A percentile compares a stretch with the other conserved stretches of the same genome.
These are phyloP conservation scores for Parthenolecanium corni DNA, from an alignment of 2,888 invertebrate species.

Conservation along the genomic window DNA sequence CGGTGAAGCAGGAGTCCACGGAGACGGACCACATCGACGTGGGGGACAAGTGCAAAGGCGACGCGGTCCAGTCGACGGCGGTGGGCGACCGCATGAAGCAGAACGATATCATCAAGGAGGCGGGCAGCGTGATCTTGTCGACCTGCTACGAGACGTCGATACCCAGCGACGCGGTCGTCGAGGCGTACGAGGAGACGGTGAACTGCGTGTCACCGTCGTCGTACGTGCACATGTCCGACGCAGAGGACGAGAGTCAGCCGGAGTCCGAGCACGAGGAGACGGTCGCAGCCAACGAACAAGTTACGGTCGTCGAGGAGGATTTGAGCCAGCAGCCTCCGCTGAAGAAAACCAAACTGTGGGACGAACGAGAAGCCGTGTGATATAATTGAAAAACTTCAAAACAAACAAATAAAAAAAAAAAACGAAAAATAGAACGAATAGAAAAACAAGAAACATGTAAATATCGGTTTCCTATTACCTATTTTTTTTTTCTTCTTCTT, in stretches of 20 bases:
- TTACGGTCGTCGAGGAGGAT: conserved; percentile 4
- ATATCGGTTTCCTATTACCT: background rate
- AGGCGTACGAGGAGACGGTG: conserved; percentile 21
- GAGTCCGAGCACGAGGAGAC: conserved; percentile 18
- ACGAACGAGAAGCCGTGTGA: conserved; percentile 22
- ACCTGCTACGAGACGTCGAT: conserved; percentile 19
- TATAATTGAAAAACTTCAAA: too few species aligned
- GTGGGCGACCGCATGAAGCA: conserved; percentile 15
- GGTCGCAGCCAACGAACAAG: conserved; percentile 5
- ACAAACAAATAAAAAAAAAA: too few species aligned
- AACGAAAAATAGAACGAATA: too few species aligned
- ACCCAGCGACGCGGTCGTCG: conserved; percentile 14
- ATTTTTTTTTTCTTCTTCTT: background rate
- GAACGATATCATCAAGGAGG: conserved; percentile 22
- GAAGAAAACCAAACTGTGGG: conserved; percentile 22
- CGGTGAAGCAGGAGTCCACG: conserved; percentile 1
- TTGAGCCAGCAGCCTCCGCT: conserved; percentile 7
- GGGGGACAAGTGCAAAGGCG: background rate
- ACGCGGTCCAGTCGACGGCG: background rate
- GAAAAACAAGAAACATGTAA: background rate
- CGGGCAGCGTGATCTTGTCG: conserved; percentile 20
- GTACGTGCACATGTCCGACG: conserved; percentile 7
- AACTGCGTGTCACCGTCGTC: conserved; percentile 19
- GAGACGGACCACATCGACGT: background rate
- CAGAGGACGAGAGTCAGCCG: conserved; percentile 14